A percentile compares a stretch with the other conserved stretches of the same genome.
These are phyloP conservation scores for Steinernema feltiae DNA, from an alignment of 1,140 invertebrate genomes.

Conservation along the genomic window DNA sequence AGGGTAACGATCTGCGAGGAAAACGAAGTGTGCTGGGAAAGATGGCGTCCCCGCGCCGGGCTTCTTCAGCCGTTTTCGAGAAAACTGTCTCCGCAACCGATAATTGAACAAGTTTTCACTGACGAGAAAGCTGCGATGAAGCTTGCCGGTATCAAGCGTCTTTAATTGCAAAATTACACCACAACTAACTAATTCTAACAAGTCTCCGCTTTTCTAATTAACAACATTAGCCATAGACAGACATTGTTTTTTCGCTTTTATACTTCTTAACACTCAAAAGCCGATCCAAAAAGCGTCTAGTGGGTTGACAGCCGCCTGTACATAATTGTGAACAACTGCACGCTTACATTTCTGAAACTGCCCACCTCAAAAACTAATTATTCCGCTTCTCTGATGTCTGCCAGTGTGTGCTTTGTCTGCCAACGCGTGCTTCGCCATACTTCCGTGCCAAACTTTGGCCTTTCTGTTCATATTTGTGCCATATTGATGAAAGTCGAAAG, in stretches of 20 bases:
- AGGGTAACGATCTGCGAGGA: constrained; percentile 31
- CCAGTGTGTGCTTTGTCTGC: neutral
- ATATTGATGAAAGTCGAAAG: neutral
- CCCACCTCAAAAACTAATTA: too few relatives aligned
- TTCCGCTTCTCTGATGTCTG: neutral
- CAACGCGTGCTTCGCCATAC: too few relatives aligned
- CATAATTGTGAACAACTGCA: too few relatives aligned
- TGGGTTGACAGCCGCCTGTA: too few relatives aligned
- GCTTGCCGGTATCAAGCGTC: constrained; percentile 11
- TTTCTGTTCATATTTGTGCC: neutral
- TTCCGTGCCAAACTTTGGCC: neutral
- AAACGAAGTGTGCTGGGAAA: constrained; percentile 37
- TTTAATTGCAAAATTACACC: constrained; percentile 5
- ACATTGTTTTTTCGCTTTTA: neutral
- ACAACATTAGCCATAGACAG: constrained; percentile 2
- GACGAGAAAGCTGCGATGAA: constrained; percentile 15
- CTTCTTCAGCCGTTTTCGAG: constrained; percentile 23
- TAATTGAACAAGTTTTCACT: constrained; percentile 17
- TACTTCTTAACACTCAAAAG: neutral
- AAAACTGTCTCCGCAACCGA: constrained; percentile 1
- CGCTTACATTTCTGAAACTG: too few relatives aligned
- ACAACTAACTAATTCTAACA: neutral
- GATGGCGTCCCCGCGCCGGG: constrained; percentile 27
- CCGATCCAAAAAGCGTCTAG: too few relatives aligned
- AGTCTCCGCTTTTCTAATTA: constrained; percentile 17